Base-by-base conservation (phyloP, 2,797 vertebrate genomes). In the Thaleichthys pacificus region DNA sequence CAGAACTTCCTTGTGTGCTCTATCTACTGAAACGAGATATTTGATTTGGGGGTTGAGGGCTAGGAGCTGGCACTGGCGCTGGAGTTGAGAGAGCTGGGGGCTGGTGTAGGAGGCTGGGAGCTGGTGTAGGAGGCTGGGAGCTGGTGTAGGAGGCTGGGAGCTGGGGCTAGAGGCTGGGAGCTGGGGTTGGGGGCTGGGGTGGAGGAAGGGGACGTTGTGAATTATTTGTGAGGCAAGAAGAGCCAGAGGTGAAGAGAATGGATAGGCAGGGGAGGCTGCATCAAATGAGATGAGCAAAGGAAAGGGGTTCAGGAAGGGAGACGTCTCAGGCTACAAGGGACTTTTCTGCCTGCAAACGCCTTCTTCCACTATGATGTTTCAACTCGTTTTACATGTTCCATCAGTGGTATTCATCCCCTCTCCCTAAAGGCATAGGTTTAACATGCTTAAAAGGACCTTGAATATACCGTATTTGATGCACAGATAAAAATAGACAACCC, bases 201-300 rank as follows among this genome's bases (percentile, higher is more conserved):
- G 21, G 42, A 65, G 42, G 12, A 24, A n/a, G 21, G 64, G 32
- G 19, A 64, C n/a, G n/a, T 21, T 42, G 35, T 51, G 64, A 49
- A 66, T 66, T 66, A 35, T 63, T 63, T 47, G 64, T 66, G 22
- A 38, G 11, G 64, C 22, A 66, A 22, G 22, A 49, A 49, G n/a
- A 66, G 42, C 42, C 12, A 49, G 64, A 47, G 64, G 14, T 49
- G 22, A 66, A 22, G 64, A 66, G 42, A 61, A 21, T 5, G n/a
- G 21, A 49, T 21, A 14, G n/a, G 38, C 11, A 12, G 21, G 42
- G 64, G 64, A 66, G 42, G 22, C 42, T 49, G 42, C 22, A 26
- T 51, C 42, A 24, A 15, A 47, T 26, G 19, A 47, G 38, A 65
- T 42, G 63, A 38, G 60, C 14, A 24, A 61, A 26, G 21, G 6